phyloP scores from a whole-genome alignment of 1,140 invertebrate genomes.

The Armadillidium nasatum region DNA sequence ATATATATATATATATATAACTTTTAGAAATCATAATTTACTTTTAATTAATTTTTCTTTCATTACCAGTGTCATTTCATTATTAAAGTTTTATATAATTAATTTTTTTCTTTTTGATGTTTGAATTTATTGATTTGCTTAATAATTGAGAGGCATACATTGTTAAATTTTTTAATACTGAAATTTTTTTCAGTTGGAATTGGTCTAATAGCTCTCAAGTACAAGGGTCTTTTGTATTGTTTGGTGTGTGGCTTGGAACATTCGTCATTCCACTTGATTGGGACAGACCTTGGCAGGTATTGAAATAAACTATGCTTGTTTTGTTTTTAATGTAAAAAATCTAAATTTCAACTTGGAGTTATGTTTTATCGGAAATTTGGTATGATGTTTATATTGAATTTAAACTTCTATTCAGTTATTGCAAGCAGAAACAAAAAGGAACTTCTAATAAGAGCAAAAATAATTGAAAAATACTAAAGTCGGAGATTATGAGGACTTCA shows the following conservation, averaged over 20 bases:
- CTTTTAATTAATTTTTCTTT: not conserved
- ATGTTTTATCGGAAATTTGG: too few relatives aligned
- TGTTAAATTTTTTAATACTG: constrained; percentile 19
- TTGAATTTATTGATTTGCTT: not conserved
- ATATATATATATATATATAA: constrained; percentile 6
- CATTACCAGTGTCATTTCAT: not conserved
- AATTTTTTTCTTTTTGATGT: not conserved
- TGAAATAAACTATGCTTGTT: too few relatives aligned
- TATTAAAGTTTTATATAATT: not conserved
- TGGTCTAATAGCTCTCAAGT: constrained; percentile 9
- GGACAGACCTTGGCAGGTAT: constrained; percentile 73
- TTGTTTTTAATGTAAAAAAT: too few relatives aligned
- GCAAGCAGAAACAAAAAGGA: too few relatives aligned
- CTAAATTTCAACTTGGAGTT: too few relatives aligned
- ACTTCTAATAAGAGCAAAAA: too few relatives aligned
- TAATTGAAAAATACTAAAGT: too few relatives aligned
- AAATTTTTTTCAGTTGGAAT: not conserved
- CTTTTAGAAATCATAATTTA: not conserved
- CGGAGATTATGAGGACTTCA: too few relatives aligned
- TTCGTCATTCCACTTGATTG: constrained; percentile 85
- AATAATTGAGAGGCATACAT: constrained; percentile 45
- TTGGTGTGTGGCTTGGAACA: constrained; percentile 83
- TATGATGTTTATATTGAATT: too few relatives aligned
- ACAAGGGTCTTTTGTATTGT: constrained; percentile 51
- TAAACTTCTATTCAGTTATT: too few relatives aligned